Evolutionary conservation across 2,797 vertebrate species (phyloP).

Genomic region (Neosilurus hyrtlii): DNA sequence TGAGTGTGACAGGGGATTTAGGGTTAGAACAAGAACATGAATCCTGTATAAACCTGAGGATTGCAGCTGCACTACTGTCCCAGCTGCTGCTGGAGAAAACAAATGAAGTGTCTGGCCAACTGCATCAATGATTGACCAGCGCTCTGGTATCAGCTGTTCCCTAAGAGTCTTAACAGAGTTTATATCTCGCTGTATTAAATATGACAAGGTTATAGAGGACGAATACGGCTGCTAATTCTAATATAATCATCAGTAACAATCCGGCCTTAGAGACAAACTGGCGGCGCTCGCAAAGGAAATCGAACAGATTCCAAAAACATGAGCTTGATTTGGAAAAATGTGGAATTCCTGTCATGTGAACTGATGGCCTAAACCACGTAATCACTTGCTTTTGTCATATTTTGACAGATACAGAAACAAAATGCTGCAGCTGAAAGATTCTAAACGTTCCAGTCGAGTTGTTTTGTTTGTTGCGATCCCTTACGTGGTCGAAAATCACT

Average conservation of each 20-base stretch:
- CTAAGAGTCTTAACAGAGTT: not conserved
- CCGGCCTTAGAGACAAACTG: conserved; percentile 79
- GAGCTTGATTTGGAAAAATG: conserved; percentile 52
- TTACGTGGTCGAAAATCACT: not conserved
- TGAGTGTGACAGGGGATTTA: too few relatives aligned
- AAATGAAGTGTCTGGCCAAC: not conserved
- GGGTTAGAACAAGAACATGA: not conserved
- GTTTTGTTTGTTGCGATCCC: not conserved
- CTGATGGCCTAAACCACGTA: conserved; percentile 5
- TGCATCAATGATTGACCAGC: not conserved
- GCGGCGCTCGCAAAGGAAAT: conserved; percentile 74
- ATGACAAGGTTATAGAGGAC: conserved; percentile 75
- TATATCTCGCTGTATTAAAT: not conserved
- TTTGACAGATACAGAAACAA: not conserved
- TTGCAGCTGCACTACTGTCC: not conserved
- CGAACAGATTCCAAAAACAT: conserved; percentile 83
- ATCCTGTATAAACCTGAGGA: not conserved
- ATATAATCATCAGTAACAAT: conserved; percentile 86
- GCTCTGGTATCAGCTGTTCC: not conserved
- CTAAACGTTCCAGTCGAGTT: not conserved
- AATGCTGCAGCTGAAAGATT: not conserved
- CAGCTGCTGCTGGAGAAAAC: not conserved
- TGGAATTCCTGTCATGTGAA: conserved; percentile 20
- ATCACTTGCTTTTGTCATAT: conserved; percentile 27
- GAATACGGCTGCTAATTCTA: conserved; percentile 86